Evolutionary conservation across 2,797 vertebrate species (phyloP), one percentile per base, ranked within the genome.

Genomic region (Sphenopsis melanotis): DNA sequence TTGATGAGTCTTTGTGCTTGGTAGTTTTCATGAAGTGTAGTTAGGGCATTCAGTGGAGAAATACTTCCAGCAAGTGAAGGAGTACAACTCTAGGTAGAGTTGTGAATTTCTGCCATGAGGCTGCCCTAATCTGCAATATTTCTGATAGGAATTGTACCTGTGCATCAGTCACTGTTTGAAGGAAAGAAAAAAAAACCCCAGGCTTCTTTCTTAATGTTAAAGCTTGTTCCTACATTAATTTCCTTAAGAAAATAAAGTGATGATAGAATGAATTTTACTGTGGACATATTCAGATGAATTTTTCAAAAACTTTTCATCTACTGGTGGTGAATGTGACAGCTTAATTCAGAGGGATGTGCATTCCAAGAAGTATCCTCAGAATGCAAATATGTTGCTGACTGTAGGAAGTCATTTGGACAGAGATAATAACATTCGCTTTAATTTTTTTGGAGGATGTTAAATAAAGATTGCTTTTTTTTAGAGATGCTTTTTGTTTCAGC

Each of bases 181-280:
- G 32, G 41, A 53, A 60, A 39, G 11, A 7, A 13, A n/a, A 44
- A 12, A 41, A 24, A 15, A 1, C 0, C 9, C 8, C 24, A 12
- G 76, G 34, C 24, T 76, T 22, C 12, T 52, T 64, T 53, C 3
- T 66, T 56, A 19, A 3, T 64, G 22, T 63, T 75, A 60, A 63
- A 82, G 19, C 15, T 34, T 56, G 9, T 61, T 72, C 18, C 56
- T 85, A 4, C 47, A 77, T 12, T 72, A 53, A 74, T 83, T 77
- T 83, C 26, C 42, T 75, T 49, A 60, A 66, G 60, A 77, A 63
- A 89, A 74, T 7, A 2, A 89, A 77, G 37, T 23, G 36, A 56
- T 65, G 42, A 32, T 64, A 23, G 68, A 57, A 63, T 46, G 8
- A 64, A 44, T 86, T 83, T 89, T 66, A 24, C 37, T 64, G 64